Percentiles rank a stretch among this genome's conserved stretches.
phyloP scores from a whole-genome alignment of 2,888 invertebrate genomes.

The Formica aserva region DNA sequence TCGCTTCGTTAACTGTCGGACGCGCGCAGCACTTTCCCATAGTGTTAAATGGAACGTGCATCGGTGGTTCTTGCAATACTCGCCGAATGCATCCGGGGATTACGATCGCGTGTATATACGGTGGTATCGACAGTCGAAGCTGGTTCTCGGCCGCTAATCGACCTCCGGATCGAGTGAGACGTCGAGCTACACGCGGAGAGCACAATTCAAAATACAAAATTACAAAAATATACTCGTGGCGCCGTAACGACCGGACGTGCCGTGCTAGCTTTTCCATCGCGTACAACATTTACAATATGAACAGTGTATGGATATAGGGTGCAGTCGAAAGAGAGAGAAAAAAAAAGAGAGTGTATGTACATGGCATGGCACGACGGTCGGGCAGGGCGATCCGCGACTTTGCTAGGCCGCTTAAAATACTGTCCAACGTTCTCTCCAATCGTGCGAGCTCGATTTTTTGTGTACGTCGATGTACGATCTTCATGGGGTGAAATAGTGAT shows the following conservation, averaged over 20 bases:
- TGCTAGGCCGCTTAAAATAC: slow-evolving; percentile 80
- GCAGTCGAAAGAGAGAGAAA: slow-evolving; percentile 59
- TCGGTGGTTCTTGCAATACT: not conserved
- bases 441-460: slow-evolving; percentile 60
- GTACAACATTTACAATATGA: slow-evolving; percentile 77
- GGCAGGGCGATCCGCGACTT: slow-evolving; percentile 74
- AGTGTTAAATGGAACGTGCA: slow-evolving; percentile 30
- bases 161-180: slow-evolving; percentile 30
- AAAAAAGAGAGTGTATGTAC: slow-evolving; percentile 75
- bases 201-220: slow-evolving; percentile 80
- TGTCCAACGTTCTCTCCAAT: slow-evolving; percentile 64
- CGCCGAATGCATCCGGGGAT: not conserved
- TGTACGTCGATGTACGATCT: not conserved
- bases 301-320: slow-evolving; percentile 70
- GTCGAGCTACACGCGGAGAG: slow-evolving; percentile 5
- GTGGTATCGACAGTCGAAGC: not conserved
- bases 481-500: not conserved
- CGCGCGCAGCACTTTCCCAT: slow-evolving; percentile 46
- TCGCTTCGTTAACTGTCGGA: slow-evolving; percentile 44
- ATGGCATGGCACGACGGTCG: slow-evolving; percentile 73
- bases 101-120: not conserved
- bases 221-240: slow-evolving; percentile 82
- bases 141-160: not conserved
- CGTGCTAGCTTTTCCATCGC: slow-evolving; percentile 54
- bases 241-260: slow-evolving; percentile 70